phyloP scores from a whole-genome alignment of 2,888 invertebrate genomes.

The Ectemnius continuus region DNA sequence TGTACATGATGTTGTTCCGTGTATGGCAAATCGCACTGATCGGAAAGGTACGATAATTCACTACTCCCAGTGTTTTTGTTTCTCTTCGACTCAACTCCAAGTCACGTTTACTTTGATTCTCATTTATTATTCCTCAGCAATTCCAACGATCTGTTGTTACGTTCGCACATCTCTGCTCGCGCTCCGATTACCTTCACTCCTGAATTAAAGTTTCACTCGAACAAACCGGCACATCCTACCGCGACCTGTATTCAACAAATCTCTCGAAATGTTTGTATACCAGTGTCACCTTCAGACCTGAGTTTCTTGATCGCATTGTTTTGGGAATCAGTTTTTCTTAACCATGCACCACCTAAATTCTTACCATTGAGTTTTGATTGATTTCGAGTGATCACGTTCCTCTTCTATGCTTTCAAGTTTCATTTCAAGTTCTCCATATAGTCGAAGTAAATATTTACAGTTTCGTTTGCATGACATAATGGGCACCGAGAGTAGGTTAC shows the following conservation, averaged over 20 bases:
- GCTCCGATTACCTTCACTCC: too few relatives aligned
- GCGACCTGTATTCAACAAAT: too few relatives aligned
- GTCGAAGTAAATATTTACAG: too few relatives aligned
- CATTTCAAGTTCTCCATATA: too few relatives aligned
- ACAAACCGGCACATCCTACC: too few relatives aligned
- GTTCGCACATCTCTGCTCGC: too few relatives aligned
- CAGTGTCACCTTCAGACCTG: conserved; percentile 10
- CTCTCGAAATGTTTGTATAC: neutral
- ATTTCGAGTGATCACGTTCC: neutral
- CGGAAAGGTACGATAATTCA: conserved; percentile 82
- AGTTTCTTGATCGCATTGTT: neutral
- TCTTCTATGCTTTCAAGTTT: neutral
- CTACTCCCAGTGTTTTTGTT: too few relatives aligned
- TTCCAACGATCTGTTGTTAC: too few relatives aligned
- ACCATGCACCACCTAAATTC: neutral
- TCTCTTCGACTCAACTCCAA: too few relatives aligned
- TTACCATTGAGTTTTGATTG: neutral
- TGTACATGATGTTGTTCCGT: conserved; percentile 96
- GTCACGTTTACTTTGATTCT: too few relatives aligned
- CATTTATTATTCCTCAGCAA: too few relatives aligned
- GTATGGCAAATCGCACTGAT: conserved; percentile 97
- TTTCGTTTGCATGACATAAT: conserved; percentile 3
- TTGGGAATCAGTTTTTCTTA: neutral
- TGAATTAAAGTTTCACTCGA: too few relatives aligned
- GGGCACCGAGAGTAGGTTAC: conserved; percentile 5